Conservation (phyloP, 1,140 invertebrate genomes). For the Elysia chlorotica region DNA sequence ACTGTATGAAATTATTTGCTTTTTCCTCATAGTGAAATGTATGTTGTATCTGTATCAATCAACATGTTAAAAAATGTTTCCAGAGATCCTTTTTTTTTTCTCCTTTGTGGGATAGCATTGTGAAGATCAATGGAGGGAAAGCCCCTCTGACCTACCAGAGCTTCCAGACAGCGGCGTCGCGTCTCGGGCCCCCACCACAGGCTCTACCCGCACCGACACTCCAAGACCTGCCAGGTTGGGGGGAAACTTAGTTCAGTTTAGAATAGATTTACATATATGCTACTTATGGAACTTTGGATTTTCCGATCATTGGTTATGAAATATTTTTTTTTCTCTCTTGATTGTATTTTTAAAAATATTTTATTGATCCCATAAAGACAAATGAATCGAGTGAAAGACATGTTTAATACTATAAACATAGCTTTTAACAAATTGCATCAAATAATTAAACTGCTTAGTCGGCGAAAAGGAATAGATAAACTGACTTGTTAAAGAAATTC, state of each 20-base stretch:
- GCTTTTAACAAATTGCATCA: background rate
- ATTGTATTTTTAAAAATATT: background rate
- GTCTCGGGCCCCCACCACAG: slow-evolving; percentile 73
- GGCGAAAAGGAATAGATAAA: too few species aligned
- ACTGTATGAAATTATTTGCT: too few species aligned
- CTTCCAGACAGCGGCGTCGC: slow-evolving; percentile 79
- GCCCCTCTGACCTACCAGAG: slow-evolving; percentile 85
- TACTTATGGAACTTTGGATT: too few species aligned
- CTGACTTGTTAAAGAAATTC: too few species aligned
- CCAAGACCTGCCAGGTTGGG: slow-evolving; percentile 41
- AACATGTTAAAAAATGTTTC: too few species aligned
- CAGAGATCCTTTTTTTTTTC: too few species aligned
- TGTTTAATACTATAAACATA: background rate
- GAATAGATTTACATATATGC: too few species aligned
- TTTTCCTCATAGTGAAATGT: too few species aligned
- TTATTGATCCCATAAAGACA: background rate
- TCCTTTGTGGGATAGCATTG: slow-evolving; percentile 69
- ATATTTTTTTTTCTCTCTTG: background rate
- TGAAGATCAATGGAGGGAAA: slow-evolving; percentile 80
- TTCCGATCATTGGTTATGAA: too few species aligned
- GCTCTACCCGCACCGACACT: slow-evolving; percentile 70
- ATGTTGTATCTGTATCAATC: too few species aligned
- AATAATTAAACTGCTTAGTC: too few species aligned
- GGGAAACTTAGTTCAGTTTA: background rate
- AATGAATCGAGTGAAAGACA: background rate